Evolutionary conservation across 2,113 vertebrate species (phyloP).

Genomic region (Lucifuga dentata): DNA sequence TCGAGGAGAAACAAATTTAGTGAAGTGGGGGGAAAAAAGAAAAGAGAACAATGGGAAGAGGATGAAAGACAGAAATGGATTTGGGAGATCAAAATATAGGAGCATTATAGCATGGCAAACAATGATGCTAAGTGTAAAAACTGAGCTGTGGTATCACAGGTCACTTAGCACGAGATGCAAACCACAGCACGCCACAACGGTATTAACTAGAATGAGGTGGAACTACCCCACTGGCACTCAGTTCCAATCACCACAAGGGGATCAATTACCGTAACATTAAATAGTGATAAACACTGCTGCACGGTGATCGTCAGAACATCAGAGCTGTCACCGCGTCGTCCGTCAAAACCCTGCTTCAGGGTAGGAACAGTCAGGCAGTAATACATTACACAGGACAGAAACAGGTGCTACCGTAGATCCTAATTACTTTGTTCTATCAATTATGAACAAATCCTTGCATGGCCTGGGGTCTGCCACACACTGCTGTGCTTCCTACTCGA

Average conservation of each 20-base stretch:
- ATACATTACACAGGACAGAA: constrained; percentile 78
- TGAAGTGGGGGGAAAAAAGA: constrained; percentile 7
- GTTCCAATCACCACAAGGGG: constrained; percentile 73
- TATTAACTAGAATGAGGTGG: constrained; percentile 54
- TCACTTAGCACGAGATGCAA: constrained; percentile 45
- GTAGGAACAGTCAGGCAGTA: constrained; percentile 68
- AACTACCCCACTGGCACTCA: constrained; percentile 53
- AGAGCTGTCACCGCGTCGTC: constrained; percentile 72
- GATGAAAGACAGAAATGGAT: constrained; percentile 29
- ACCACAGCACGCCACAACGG: constrained; percentile 23
- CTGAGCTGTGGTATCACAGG: constrained; percentile 4
- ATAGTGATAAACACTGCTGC: constrained; percentile 76
- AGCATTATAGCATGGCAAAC: not conserved
- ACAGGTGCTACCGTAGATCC: constrained; percentile 82
- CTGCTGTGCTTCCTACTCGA: constrained; percentile 62
- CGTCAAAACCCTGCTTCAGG: constrained; percentile 72
- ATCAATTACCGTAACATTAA: constrained; percentile 80
- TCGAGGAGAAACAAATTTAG: constrained; percentile 35
- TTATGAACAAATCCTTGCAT: constrained; percentile 77
- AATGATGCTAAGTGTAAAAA: not conserved
- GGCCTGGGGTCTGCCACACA: constrained; percentile 71
- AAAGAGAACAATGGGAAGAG: constrained; percentile 33
- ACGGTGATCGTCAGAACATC: constrained; percentile 76
- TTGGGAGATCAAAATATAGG: too few species aligned
- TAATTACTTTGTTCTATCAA: constrained; percentile 85